Conservation (phyloP, 1,140 invertebrate genomes). For the Sycobia sp. region DNA sequence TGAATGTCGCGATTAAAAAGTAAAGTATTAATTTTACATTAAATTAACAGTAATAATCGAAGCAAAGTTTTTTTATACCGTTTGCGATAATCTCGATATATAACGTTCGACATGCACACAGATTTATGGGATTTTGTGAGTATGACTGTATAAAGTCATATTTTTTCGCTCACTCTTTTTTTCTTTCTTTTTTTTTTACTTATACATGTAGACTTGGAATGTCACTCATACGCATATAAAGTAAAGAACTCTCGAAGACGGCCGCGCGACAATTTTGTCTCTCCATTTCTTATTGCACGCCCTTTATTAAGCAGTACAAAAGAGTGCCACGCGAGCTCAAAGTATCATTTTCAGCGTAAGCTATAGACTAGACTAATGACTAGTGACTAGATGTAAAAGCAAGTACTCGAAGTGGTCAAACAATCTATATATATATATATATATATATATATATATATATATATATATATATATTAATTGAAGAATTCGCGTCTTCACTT, state of each 20-base stretch:
- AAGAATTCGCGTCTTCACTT: too few species aligned
- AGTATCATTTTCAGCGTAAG: constrained; percentile 21
- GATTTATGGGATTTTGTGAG: background rate
- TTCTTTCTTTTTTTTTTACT: too few species aligned
- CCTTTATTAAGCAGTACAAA: constrained; percentile 20
- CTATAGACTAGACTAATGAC: constrained; percentile 37
- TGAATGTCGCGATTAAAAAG: too few species aligned
- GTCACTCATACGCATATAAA: constrained; percentile 13
- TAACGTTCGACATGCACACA: too few species aligned
- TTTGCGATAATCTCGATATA: too few species aligned
- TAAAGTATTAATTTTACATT: too few species aligned
- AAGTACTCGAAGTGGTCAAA: constrained; percentile 25
- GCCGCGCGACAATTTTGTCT: background rate
- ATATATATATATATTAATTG: too few species aligned
- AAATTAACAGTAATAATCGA: too few species aligned
- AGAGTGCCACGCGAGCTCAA: constrained; percentile 9
- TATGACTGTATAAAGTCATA: background rate
- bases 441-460: too few species aligned
- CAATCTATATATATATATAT: too few species aligned
- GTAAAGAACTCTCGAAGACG: background rate
- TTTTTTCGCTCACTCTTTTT: too few species aligned
- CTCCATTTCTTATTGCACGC: background rate
- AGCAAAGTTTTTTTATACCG: too few species aligned
- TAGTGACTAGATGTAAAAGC: constrained; percentile 36
- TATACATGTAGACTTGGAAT: constrained; percentile 18